Evolutionary conservation across 2,797 vertebrate species (phyloP), one percentile per base, ranked within the genome.

Genomic region (Champsocephalus esox): DNA sequence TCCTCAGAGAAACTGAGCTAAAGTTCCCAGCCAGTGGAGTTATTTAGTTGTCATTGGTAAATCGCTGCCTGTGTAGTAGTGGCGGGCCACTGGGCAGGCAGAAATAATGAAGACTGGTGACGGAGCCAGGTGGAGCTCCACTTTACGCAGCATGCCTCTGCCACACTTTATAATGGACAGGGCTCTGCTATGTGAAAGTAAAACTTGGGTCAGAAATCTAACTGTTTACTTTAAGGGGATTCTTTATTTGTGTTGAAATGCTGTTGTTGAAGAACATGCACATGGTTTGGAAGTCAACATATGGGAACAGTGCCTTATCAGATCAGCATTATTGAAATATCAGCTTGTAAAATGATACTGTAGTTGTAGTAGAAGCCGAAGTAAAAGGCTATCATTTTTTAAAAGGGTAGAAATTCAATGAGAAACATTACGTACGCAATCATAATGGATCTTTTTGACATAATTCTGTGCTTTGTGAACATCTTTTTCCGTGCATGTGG

Each of bases 21-120:
- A 85, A 84, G 75, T 78, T 86, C 32, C 52, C 1, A 24, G 62
- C 79, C 74, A 73, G 73, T 68, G 71, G 77, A 79, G 80, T 73
- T 44, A 84, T 79, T 84, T 87, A 82, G 85, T 56, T 87, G 88
- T 89, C 87, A 77, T 81, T 73, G 85, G 86, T 84, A 84, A 86
- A 88, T 79, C 75, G 79, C 83, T 82, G 84, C 67, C 77, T 84
- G 85, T 85, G 87, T 86, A 83, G 77, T 83, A 13, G 68, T 73
- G 77, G 80, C 74, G 77, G 80, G 84, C 80, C 88, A 77, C 64
- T 87, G 89, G 80, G 80, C 82, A 81, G 78, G 73, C 68, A 85
- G 75, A 81, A 85, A 90, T 90, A 91, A 93, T 82, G 84, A 90
- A 87, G 81, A 74, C 66, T 63, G 71, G 77, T 49, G 79, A 86